These are phyloP conservation scores for Platyscapa corneri DNA, from an alignment of 1,140 invertebrate species.

Conservation along the genomic window DNA sequence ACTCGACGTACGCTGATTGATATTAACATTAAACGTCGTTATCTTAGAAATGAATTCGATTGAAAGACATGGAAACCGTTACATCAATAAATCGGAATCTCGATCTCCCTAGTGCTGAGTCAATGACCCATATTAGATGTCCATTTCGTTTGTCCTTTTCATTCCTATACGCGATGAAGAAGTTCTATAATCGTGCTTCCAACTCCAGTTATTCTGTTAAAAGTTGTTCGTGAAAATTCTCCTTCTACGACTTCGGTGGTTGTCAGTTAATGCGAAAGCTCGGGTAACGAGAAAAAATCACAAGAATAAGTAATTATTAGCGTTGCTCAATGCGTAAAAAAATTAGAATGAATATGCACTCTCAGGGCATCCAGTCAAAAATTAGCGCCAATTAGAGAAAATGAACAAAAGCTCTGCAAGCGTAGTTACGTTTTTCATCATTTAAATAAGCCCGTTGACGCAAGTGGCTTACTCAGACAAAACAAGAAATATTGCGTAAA, in stretches of 20 bases:
- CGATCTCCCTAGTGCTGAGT: neutral
- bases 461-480: neutral
- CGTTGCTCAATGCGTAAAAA: no score
- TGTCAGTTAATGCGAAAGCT: no score
- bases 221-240: neutral
- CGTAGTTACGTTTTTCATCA: no score
- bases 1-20: neutral
- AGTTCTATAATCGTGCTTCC: neutral
- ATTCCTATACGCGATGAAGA: neutral
- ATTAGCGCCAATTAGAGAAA: neutral
- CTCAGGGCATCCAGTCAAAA: neutral
- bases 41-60: no score
- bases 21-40: neutral
- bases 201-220: neutral
- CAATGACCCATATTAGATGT: neutral
- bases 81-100: neutral
- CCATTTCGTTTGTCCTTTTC: neutral
- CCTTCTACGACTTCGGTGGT: neutral
- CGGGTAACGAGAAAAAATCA: no score
- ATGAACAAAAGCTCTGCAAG: neutral
- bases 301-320: no score
- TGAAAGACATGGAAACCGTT: neutral
- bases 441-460: no score
- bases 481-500: neutral
- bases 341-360: neutral